A percentile compares a stretch with the other conserved stretches of the same genome.
Evolutionary conservation across 2,797 vertebrate species (phyloP).

Genomic region (Hypotaenidia okinawae): DNA sequence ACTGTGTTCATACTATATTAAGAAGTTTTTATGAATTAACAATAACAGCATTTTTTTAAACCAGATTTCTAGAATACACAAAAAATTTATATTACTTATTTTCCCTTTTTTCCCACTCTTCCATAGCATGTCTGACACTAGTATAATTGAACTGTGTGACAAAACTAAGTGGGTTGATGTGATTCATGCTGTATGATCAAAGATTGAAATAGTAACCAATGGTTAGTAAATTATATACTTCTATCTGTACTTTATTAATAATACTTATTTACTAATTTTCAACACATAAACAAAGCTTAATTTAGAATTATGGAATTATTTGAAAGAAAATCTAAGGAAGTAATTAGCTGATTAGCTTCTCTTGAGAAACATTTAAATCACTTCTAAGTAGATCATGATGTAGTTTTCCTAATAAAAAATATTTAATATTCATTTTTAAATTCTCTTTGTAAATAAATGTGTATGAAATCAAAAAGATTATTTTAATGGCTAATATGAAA

Average conservation of each 20-base stretch:
- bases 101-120: neutral
- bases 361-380: neutral
- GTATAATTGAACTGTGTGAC: neutral
- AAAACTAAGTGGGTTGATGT: neutral
- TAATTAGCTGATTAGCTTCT: neutral
- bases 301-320: neutral
- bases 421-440: neutral
- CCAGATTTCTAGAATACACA: neutral
- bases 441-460: neutral
- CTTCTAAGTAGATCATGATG: neutral
- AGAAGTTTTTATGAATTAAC: neutral
- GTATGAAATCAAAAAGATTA: neutral
- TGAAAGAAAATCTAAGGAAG: neutral
- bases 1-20: neutral
- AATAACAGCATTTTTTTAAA: neutral
- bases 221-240: neutral
- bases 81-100: neutral
- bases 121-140: neutral
- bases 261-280: neutral
- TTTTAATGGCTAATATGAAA: neutral
- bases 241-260: neutral
- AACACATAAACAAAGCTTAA: neutral
- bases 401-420: neutral
- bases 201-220: neutral
- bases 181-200: neutral